A percentile compares a stretch with the other conserved stretches of the same genome.
Conservation (phyloP, 1,140 invertebrate genomes). For the Zelostemma sp. region DNA sequence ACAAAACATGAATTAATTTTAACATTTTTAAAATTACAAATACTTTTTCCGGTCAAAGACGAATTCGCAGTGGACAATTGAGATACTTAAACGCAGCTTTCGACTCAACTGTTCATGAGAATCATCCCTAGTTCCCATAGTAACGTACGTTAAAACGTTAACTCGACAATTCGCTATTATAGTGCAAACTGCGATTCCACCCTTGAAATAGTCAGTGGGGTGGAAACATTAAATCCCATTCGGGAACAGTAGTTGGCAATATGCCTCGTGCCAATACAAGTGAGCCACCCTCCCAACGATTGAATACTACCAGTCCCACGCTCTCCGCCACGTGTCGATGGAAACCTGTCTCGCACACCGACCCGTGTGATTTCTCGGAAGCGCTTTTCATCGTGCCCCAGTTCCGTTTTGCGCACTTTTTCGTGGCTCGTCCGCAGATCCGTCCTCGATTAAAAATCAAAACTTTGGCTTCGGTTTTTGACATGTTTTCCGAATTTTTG, state of each 20-base stretch:
- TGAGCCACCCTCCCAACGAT: constrained; percentile 51
- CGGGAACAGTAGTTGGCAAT: constrained; percentile 51
- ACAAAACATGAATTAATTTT: too few species aligned
- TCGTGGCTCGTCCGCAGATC: too few species aligned
- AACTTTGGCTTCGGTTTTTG: too few species aligned
- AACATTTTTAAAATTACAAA: too few species aligned
- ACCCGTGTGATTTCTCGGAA: constrained; percentile 60
- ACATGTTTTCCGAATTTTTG: too few species aligned
- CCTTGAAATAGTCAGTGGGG: constrained; percentile 36
- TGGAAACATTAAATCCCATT: constrained; percentile 47
- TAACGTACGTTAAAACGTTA: constrained; percentile 12
- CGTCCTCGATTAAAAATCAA: too few species aligned
- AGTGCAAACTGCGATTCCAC: constrained; percentile 29
- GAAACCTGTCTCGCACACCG: constrained; percentile 59
- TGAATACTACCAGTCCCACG: constrained; percentile 59
- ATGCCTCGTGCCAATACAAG: constrained; percentile 64
- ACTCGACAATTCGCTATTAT: constrained; percentile 42
- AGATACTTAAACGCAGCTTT: too few species aligned
- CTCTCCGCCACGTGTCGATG: constrained; percentile 56
- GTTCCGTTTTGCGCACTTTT: constrained; percentile 5
- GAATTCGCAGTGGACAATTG: too few species aligned
- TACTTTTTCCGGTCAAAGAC: too few species aligned
- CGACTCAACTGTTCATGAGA: too few species aligned
- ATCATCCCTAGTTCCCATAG: too few species aligned
- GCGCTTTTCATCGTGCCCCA: constrained; percentile 35